These are phyloP conservation scores for Hybognathus amarus DNA, from an alignment of 2,797 vertebrate species.

Conservation along the genomic window DNA sequence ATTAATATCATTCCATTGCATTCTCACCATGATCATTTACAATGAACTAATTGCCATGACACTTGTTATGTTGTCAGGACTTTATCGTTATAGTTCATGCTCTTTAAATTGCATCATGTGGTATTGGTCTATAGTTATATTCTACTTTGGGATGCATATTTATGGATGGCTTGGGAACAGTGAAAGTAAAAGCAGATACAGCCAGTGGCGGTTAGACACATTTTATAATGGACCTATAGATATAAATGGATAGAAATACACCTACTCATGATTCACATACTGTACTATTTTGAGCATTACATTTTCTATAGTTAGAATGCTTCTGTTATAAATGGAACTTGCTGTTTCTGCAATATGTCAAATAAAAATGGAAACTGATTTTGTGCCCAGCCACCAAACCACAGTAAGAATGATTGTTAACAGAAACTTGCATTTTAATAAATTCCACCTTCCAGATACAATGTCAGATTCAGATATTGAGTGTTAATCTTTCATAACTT, in stretches of 20 bases:
- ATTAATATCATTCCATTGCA: slow-evolving; percentile 16
- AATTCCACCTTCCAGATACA: not conserved
- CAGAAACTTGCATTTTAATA: not conserved
- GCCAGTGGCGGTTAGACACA: slow-evolving; percentile 1
- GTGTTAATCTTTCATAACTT: not conserved
- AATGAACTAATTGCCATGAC: slow-evolving; percentile 9
- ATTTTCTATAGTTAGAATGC: slow-evolving; percentile 26
- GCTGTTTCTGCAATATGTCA: not conserved
- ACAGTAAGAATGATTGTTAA: not conserved
- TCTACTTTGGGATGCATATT: not conserved
- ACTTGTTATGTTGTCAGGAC: not conserved
- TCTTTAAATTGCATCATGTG: not conserved
- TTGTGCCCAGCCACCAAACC: not conserved
- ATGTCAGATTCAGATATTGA: not conserved
- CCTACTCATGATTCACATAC: slow-evolving; percentile 41
- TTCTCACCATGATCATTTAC: slow-evolving; percentile 12
- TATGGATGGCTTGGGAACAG: not conserved
- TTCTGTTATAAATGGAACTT: not conserved
- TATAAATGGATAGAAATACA: slow-evolving; percentile 6
- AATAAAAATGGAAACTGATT: not conserved
- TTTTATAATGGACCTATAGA: slow-evolving; percentile 15
- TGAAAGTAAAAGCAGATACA: slow-evolving; percentile 25
- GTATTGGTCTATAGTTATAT: not conserved
- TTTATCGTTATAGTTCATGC: not conserved
- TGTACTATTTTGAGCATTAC: slow-evolving; percentile 39